Evolutionary conservation across 2,888 invertebrate species (phyloP).

Genomic region (Pocota personata): DNA sequence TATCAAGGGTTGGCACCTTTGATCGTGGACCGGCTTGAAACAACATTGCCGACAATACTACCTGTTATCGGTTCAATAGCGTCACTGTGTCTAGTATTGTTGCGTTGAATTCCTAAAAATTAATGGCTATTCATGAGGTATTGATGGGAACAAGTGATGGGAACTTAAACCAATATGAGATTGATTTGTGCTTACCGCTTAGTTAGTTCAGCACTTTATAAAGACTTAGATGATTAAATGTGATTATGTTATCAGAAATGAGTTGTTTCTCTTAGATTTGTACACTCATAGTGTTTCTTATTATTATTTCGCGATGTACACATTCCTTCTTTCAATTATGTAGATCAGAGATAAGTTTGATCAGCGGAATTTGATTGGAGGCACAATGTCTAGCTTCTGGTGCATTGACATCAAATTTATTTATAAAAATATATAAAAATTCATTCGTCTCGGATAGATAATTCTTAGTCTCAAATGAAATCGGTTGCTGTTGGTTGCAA

Average conservation of each 20-base stretch:
- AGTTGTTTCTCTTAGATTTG: neutral
- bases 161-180: neutral
- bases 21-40: slow-evolving; percentile 48
- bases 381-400: neutral
- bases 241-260: neutral
- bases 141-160: slow-evolving; percentile 37
- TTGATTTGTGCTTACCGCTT: neutral
- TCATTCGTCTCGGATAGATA: neutral
- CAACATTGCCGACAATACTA: slow-evolving; percentile 49
- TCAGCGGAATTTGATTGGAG: neutral
- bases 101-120: slow-evolving; percentile 36
- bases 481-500: neutral
- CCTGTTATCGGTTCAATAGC: slow-evolving; percentile 54
- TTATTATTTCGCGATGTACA: neutral
- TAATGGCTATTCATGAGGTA: slow-evolving; percentile 15
- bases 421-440: neutral
- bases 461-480: neutral
- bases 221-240: neutral
- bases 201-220: neutral
- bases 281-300: neutral
- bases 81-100: slow-evolving; percentile 62
- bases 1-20: slow-evolving; percentile 54
- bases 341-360: neutral
- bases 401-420: neutral
- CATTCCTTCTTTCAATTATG: neutral